Conservation (phyloP, 2,113 vertebrate species). For the Lagopus muta region DNA sequence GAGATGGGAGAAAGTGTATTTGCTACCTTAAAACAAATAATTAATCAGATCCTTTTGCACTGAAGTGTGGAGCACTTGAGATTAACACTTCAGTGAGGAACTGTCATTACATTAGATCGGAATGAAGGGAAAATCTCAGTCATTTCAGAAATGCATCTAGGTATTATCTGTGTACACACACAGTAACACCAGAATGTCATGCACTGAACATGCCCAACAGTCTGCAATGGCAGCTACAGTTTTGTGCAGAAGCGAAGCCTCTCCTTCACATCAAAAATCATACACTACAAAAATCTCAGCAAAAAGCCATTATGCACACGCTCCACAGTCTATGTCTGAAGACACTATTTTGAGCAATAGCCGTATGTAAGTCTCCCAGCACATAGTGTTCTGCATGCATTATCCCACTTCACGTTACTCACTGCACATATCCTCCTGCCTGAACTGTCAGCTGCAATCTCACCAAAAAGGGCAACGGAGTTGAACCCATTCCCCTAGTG, state of each 20-base stretch:
- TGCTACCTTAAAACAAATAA: slow-evolving; percentile 21
- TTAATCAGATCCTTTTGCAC: background rate
- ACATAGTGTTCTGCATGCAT: slow-evolving; percentile 55
- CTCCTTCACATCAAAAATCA: background rate
- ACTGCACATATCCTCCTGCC: slow-evolving; percentile 55
- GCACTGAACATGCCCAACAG: background rate
- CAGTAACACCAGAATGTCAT: background rate
- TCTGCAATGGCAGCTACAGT: background rate
- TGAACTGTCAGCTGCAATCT: slow-evolving; percentile 65
- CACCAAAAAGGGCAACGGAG: slow-evolving; percentile 19
- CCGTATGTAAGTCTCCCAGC: slow-evolving; percentile 51
- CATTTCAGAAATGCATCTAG: background rate
- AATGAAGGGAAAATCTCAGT: background rate
- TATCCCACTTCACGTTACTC: slow-evolving; percentile 60
- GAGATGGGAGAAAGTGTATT: background rate
- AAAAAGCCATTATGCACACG: slow-evolving; percentile 29
- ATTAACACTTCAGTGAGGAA: background rate
- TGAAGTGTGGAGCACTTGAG: background rate
- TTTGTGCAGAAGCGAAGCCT: slow-evolving; percentile 21
- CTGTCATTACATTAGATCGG: background rate
- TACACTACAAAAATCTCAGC: slow-evolving; percentile 18
- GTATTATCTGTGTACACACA: background rate
- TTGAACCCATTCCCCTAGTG: slow-evolving; percentile 21
- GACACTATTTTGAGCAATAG: slow-evolving; percentile 52
- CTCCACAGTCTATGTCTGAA: slow-evolving; percentile 40